These are phyloP conservation scores for Euthynnus affinis DNA, from an alignment of 2,797 vertebrate species.

Conservation along the genomic window DNA sequence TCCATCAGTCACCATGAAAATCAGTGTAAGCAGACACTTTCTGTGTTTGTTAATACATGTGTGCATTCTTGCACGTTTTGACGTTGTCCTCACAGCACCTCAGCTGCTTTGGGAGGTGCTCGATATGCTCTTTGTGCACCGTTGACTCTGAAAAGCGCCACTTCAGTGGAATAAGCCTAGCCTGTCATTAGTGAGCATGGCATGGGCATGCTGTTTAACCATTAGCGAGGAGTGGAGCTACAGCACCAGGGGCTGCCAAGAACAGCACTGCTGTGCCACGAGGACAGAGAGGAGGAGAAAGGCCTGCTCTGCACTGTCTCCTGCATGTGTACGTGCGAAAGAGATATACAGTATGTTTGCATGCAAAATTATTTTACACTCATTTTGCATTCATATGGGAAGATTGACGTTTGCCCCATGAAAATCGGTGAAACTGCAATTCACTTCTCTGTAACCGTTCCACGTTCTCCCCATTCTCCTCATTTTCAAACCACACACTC, in stretches of 20 bases:
- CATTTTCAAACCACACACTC: conserved; percentile 72
- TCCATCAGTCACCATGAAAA: conserved; percentile 39
- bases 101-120: conserved; percentile 65
- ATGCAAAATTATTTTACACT: conserved; percentile 36
- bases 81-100: conserved; percentile 77
- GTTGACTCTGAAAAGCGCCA: conserved; percentile 74
- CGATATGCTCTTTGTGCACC: conserved; percentile 60
- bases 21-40: conserved; percentile 48
- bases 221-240: conserved; percentile 73
- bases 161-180: conserved; percentile 80
- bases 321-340: conserved; percentile 16
- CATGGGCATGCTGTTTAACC: conserved; percentile 81
- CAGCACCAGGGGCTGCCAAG: conserved; percentile 64
- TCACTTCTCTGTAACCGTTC: conserved; percentile 50
- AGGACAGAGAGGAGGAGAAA: conserved; percentile 62
- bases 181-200: conserved; percentile 84
- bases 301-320: conserved; percentile 32
- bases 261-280: conserved; percentile 72
- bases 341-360: not conserved
- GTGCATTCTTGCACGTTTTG: conserved; percentile 60
- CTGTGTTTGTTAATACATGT: conserved; percentile 53
- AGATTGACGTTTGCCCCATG: conserved; percentile 43
- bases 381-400: conserved; percentile 54
- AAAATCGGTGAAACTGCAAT: conserved; percentile 52
- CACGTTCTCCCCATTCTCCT: conserved; percentile 33